phyloP scores from a whole-genome alignment of 2,888 invertebrate species.

The Eustalomyia histrio region DNA sequence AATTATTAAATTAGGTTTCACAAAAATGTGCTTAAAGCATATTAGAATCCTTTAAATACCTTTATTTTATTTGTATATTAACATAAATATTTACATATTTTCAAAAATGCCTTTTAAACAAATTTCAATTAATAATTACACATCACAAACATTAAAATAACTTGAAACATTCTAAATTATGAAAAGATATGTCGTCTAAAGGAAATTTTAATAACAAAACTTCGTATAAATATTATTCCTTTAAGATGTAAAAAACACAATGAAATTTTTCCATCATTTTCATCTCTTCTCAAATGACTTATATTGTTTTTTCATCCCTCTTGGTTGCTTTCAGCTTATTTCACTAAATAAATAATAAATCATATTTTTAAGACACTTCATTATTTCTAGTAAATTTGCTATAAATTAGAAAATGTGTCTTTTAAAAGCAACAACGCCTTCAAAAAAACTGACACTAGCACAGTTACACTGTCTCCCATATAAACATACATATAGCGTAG shows the following conservation, averaged over 20 bases:
- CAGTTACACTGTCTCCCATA: background rate
- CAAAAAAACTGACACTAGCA: background rate
- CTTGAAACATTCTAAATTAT: no score
- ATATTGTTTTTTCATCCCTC: background rate
- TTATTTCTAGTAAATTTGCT: conserved; percentile 47
- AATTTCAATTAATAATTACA: no score
- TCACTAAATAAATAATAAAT: conserved; percentile 30
- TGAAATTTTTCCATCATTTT: background rate
- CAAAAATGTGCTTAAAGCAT: no score
- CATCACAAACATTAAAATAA: no score
- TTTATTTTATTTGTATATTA: no score
- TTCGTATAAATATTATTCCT: background rate
- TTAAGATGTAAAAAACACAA: background rate
- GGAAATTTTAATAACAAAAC: no score
- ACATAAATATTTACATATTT: no score
- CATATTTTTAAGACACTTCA: conserved; percentile 44
- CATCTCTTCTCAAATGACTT: background rate
- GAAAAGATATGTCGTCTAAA: no score
- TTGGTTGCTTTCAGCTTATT: background rate
- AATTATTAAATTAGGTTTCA: no score
- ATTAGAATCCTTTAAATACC: no score
- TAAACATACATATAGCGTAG: background rate
- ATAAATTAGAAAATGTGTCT: conserved; percentile 25
- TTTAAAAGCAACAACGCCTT: background rate
- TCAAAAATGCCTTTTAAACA: no score